phyloP scores from a whole-genome alignment of 1,140 invertebrate genomes.

The Eumaeus atala region DNA sequence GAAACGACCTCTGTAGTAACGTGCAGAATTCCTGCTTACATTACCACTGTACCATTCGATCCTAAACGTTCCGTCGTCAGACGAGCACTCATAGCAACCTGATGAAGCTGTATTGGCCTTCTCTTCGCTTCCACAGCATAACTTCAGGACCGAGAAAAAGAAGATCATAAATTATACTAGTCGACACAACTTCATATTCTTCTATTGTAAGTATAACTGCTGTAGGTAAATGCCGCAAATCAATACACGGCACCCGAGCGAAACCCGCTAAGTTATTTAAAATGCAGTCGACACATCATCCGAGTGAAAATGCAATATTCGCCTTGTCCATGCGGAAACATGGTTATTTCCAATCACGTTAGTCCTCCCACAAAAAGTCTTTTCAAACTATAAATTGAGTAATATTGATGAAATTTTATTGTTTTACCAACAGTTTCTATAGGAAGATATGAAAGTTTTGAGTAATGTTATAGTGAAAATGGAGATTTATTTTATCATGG shows the following conservation, averaged over 20 bases:
- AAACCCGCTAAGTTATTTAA: conserved; percentile 62
- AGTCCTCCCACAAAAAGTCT: conserved; percentile 31
- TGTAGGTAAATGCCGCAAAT: conserved; percentile 52
- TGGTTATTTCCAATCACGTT: conserved; percentile 53
- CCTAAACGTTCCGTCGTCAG: no score
- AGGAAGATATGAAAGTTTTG: neutral
- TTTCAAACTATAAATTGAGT: neutral
- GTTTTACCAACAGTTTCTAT: neutral
- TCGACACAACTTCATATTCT: no score
- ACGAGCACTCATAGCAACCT: no score
- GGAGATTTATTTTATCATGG: no score
- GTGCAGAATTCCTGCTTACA: no score
- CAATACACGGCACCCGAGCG: conserved; percentile 41
- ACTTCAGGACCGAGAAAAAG: no score
- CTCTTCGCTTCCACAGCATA: no score
- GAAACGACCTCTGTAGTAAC: no score
- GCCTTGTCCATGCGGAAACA: conserved; percentile 58
- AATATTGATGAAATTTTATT: neutral
- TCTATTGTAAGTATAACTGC: neutral
- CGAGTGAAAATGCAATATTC: conserved; percentile 66
- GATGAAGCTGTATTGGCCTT: no score
- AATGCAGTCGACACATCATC: conserved; percentile 66
- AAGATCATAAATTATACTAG: no score
- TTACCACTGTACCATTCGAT: no score
- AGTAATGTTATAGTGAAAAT: no score